phyloP scores from a whole-genome alignment of 1,140 invertebrate genomes.

The Achroia grisella region DNA sequence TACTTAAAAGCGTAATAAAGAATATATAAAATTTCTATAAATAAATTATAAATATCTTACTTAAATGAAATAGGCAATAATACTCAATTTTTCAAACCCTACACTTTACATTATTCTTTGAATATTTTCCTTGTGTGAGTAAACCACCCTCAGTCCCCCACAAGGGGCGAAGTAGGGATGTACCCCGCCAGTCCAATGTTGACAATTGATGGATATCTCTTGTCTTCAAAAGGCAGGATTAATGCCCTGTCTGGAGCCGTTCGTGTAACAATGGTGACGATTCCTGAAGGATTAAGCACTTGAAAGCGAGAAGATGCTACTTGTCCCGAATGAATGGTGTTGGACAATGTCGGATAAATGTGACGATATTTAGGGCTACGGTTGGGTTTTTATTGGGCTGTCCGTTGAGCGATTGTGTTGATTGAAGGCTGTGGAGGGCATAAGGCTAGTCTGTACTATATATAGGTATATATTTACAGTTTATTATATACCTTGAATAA shows the following conservation, averaged over 20 bases:
- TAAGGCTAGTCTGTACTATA: too few relatives aligned
- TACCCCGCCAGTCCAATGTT: constrained; percentile 59
- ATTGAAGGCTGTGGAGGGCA: too few relatives aligned
- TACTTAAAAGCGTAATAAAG: too few relatives aligned
- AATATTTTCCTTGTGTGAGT: constrained; percentile 33
- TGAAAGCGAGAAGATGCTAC: constrained; percentile 24
- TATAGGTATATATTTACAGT: too few relatives aligned
- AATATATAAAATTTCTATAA: too few relatives aligned
- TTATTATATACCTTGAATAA: too few relatives aligned
- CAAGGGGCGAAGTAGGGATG: constrained; percentile 23
- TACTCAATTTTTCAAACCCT: background rate
- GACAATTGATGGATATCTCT: constrained; percentile 72
- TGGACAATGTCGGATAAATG: constrained; percentile 20
- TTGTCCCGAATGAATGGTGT: constrained; percentile 25
- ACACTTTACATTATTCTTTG: constrained; percentile 32
- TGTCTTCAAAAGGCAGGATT: constrained; percentile 70
- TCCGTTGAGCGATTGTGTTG: too few relatives aligned
- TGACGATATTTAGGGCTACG: constrained; percentile 7
- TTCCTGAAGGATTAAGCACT: constrained; percentile 56
- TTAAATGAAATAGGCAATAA: too few relatives aligned
- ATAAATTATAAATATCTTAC: too few relatives aligned
- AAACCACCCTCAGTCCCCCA: constrained; percentile 10
- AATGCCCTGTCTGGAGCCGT: constrained; percentile 43
- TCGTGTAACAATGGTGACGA: constrained; percentile 48
- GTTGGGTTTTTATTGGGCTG: too few relatives aligned